Percentiles rank a stretch among this genome's conserved stretches.
Evolutionary conservation across 2,888 invertebrate species (phyloP).

Genomic region (Eupeodes luniger): DNA sequence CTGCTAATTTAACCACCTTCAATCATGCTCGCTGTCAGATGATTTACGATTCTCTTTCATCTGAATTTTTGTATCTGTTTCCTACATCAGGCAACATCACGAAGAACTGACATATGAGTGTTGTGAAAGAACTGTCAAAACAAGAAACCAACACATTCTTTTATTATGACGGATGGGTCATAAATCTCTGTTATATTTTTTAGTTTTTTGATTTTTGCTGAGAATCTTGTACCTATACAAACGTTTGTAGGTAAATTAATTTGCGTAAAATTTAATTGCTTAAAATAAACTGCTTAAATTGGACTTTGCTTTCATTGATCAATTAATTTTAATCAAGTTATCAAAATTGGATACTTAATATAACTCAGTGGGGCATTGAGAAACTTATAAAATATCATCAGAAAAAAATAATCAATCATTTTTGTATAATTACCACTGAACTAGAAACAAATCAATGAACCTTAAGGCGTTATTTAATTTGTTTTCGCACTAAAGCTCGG

Average conservation of each 20-base stretch:
- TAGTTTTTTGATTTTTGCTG: neutral
- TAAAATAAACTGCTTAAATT: neutral
- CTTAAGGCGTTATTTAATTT: too few relatives aligned
- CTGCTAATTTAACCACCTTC: conserved; percentile 53
- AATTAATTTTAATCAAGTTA: conserved; percentile 27
- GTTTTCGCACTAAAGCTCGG: too few relatives aligned
- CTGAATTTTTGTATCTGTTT: conserved; percentile 11
- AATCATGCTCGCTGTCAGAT: conserved; percentile 35
- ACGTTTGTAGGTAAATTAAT: neutral
- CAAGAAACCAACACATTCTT: conserved; percentile 53
- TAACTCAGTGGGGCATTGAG: too few relatives aligned
- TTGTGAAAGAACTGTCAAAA: conserved; percentile 58
- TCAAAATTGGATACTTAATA: neutral
- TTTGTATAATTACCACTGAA: too few relatives aligned
- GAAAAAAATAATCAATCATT: too few relatives aligned
- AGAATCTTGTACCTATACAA: too few relatives aligned
- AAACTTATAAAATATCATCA: too few relatives aligned
- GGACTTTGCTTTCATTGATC: neutral
- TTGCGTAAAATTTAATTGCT: conserved; percentile 16
- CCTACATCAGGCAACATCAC: conserved; percentile 22
- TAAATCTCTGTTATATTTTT: conserved; percentile 35
- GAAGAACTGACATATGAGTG: conserved; percentile 15
- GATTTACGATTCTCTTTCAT: conserved; percentile 58
- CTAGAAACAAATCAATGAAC: too few relatives aligned
- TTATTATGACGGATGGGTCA: conserved; percentile 62